Conservation (phyloP, 2,888 invertebrate genomes). For the Allygus modestus region DNA sequence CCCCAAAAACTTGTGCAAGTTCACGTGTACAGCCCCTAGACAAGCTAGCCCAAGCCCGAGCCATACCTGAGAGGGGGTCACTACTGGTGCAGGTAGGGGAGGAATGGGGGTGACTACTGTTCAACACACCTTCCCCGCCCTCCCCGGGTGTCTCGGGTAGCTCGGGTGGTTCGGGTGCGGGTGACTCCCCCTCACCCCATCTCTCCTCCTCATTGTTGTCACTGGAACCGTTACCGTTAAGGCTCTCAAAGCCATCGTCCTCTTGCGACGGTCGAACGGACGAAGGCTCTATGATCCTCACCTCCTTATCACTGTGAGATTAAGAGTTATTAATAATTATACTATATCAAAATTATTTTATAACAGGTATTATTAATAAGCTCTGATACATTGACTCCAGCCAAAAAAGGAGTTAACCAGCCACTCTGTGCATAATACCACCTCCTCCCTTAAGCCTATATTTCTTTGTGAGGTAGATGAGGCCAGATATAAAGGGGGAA, state of each 20-base stretch:
- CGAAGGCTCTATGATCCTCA: slow-evolving; percentile 68
- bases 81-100: slow-evolving; percentile 28
- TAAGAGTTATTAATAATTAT: background rate
- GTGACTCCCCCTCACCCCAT: slow-evolving; percentile 41
- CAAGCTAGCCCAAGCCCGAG: background rate
- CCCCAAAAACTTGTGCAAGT: too few species aligned
- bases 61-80: background rate
- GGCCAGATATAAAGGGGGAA: too few species aligned
- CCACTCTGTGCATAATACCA: too few species aligned
- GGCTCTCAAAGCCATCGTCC: slow-evolving; percentile 92
- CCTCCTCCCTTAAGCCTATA: too few species aligned
- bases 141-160: background rate
- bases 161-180: background rate
- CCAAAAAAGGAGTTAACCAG: too few species aligned
- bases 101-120: slow-evolving; percentile 13
- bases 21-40: background rate
- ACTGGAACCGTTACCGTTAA: slow-evolving; percentile 88
- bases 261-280: slow-evolving; percentile 74
- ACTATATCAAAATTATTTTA: too few species aligned
- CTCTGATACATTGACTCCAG: too few species aligned
- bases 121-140: slow-evolving; percentile 12
- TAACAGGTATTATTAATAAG: too few species aligned
- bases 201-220: slow-evolving; percentile 78
- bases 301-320: slow-evolving; percentile 27
- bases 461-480: too few species aligned